Evolutionary conservation across 1,140 invertebrate species (phyloP).

Genomic region (Danaus melanippus): DNA sequence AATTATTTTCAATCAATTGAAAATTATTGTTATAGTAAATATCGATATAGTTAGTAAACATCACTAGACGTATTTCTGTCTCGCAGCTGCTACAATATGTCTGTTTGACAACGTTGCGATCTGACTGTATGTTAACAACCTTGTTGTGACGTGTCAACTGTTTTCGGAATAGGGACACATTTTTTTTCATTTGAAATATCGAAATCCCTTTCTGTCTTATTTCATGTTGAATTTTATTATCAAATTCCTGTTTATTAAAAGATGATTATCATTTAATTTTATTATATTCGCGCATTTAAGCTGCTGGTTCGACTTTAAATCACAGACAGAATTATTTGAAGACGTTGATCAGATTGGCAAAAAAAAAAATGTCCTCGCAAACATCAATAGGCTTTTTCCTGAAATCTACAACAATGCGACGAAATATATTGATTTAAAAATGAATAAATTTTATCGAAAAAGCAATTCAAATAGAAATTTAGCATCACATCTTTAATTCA

Average conservation of each 20-base stretch:
- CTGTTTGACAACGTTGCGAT: slow-evolving; percentile 31
- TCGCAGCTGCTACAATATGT: slow-evolving; percentile 56
- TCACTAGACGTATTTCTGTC: slow-evolving; percentile 48
- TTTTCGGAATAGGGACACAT: slow-evolving; percentile 42
- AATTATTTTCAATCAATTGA: background rate
- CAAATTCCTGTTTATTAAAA: too few species aligned
- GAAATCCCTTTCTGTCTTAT: too few species aligned
- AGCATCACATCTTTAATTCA: slow-evolving; percentile 17
- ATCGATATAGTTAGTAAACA: slow-evolving; percentile 19
- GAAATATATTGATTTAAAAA: background rate
- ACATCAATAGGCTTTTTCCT: too few species aligned
- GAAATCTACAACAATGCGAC: too few species aligned
- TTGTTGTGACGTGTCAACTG: slow-evolving; percentile 57
- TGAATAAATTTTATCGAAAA: slow-evolving; percentile 5
- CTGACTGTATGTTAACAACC: slow-evolving; percentile 55
- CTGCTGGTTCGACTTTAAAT: too few species aligned
- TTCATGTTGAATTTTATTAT: too few species aligned
- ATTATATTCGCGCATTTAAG: too few species aligned
- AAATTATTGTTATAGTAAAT: slow-evolving; percentile 1
- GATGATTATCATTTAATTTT: too few species aligned
- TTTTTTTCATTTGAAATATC: slow-evolving; percentile 26
- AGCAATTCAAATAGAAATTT: slow-evolving; percentile 1
- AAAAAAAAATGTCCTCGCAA: too few species aligned
- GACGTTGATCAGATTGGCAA: too few species aligned
- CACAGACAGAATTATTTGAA: too few species aligned